Conservation (phyloP, 2,888 invertebrate genomes). For the Orthosia incerta region DNA sequence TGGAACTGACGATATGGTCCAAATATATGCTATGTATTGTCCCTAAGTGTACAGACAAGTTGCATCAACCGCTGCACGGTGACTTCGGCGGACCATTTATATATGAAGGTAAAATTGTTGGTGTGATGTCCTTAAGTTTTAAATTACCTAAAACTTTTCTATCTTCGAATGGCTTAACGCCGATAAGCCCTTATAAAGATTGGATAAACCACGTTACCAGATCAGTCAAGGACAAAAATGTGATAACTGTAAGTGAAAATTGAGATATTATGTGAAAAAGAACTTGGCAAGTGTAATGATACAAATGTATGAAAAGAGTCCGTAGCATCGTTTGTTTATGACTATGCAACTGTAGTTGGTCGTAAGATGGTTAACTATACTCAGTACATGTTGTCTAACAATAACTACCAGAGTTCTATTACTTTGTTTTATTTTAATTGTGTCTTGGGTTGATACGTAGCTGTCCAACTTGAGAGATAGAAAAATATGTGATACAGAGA, state of each 20-base stretch:
- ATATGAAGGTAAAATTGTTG: slow-evolving; percentile 47
- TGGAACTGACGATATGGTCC: slow-evolving; percentile 44
- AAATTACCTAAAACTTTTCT: slow-evolving; percentile 28
- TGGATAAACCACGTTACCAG: slow-evolving; percentile 29
- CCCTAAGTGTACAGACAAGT: slow-evolving; percentile 31
- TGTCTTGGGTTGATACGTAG: background rate
- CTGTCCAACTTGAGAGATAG: background rate
- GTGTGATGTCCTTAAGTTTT: slow-evolving; percentile 39
- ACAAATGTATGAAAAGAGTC: background rate
- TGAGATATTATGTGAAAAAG: no score
- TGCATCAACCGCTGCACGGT: background rate
- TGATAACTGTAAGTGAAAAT: background rate
- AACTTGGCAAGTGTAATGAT: background rate
- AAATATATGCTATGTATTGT: slow-evolving; percentile 37
- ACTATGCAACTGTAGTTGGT: slow-evolving; percentile 4
- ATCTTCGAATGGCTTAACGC: slow-evolving; percentile 51
- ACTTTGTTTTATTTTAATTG: slow-evolving; percentile 2
- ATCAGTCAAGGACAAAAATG: background rate
- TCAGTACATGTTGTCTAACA: background rate
- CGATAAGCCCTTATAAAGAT: slow-evolving; percentile 36
- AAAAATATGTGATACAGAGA: background rate
- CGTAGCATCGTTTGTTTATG: background rate
- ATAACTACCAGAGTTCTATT: background rate
- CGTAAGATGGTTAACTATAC: no score
- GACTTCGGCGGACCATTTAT: slow-evolving; percentile 47